Percentiles rank a stretch among this genome's conserved stretches.
Evolutionary conservation across 1,140 invertebrate genomes (phyloP).

Genomic region (Drosophila takahashii): DNA sequence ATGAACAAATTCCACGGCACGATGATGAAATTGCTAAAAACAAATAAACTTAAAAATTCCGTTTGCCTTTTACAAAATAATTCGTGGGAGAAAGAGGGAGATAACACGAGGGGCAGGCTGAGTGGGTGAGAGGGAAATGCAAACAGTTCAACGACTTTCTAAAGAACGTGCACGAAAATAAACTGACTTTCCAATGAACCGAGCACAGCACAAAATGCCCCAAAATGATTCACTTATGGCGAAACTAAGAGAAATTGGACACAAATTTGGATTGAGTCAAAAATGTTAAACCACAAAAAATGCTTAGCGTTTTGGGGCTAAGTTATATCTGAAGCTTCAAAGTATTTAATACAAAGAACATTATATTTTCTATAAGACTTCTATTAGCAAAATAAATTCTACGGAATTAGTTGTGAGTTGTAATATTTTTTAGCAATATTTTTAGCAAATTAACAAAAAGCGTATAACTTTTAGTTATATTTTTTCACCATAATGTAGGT

Average conservation of each 20-base stretch:
- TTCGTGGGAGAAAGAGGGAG: slow-evolving; percentile 7
- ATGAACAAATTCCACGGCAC: slow-evolving; percentile 16
- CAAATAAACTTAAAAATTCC: slow-evolving; percentile 39
- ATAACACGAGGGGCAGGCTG: slow-evolving; percentile 4
- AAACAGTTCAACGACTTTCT: slow-evolving; percentile 52
- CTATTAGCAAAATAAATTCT: too few relatives aligned
- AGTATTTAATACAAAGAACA: too few relatives aligned
- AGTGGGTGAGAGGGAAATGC: slow-evolving; percentile 18
- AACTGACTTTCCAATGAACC: slow-evolving; percentile 52
- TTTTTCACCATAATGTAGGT: background rate
- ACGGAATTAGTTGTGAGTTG: too few relatives aligned
- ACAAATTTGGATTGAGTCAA: slow-evolving; percentile 24
- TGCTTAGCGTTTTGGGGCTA: background rate
- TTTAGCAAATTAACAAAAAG: background rate
- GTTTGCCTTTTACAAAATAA: slow-evolving; percentile 25
- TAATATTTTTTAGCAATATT: too few relatives aligned
- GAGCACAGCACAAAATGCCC: slow-evolving; percentile 38
- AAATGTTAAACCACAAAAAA: background rate
- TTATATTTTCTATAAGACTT: too few relatives aligned
- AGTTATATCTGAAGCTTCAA: too few relatives aligned
- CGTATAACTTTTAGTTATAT: background rate
- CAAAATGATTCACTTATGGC: slow-evolving; percentile 46
- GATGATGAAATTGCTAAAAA: slow-evolving; percentile 51
- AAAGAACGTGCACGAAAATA: slow-evolving; percentile 53
- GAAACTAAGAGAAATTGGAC: slow-evolving; percentile 29